Percentiles rank a stretch among this genome's conserved stretches.
Evolutionary conservation across 2,797 vertebrate species (phyloP).

Genomic region (Lophius americanus): DNA sequence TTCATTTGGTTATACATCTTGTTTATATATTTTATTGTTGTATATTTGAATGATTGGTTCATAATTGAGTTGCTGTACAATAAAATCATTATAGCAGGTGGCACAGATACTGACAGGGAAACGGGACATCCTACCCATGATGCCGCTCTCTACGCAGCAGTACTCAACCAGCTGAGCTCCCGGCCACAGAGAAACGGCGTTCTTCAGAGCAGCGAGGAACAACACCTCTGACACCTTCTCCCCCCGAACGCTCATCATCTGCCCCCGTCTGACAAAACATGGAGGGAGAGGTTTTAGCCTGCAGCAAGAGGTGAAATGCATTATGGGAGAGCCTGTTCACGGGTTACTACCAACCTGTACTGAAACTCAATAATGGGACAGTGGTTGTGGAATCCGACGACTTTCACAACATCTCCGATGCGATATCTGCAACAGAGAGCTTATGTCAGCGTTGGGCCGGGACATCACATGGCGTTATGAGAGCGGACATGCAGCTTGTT

Average conservation of each 20-base stretch:
- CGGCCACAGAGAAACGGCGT: constrained; percentile 84
- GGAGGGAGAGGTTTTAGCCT: neutral
- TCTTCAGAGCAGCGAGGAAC: constrained; percentile 83
- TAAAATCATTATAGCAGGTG: too few relatives aligned
- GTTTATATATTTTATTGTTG: too few relatives aligned
- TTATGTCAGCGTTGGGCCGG: neutral
- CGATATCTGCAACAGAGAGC: constrained; percentile 77
- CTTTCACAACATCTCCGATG: constrained; percentile 87
- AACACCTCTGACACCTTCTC: constrained; percentile 85
- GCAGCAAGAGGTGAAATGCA: neutral
- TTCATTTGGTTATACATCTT: too few relatives aligned
- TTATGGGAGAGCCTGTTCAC: too few relatives aligned
- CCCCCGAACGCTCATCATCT: constrained; percentile 88
- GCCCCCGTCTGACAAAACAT: constrained; percentile 78
- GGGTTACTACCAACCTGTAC: constrained; percentile 79
- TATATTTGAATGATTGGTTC: too few relatives aligned
- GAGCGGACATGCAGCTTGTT: neutral
- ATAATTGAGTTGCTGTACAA: too few relatives aligned
- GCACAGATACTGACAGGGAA: too few relatives aligned
- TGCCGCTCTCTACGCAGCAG: constrained; percentile 86
- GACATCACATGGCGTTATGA: neutral
- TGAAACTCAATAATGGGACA: constrained; percentile 88
- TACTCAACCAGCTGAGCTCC: constrained; percentile 90
- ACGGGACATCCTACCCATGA: constrained; percentile 83
- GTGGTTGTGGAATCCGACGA: constrained; percentile 86